These are phyloP conservation scores for Poeciliopsis turrubarensis DNA, from an alignment of 2,113 vertebrate species.

Conservation along the genomic window DNA sequence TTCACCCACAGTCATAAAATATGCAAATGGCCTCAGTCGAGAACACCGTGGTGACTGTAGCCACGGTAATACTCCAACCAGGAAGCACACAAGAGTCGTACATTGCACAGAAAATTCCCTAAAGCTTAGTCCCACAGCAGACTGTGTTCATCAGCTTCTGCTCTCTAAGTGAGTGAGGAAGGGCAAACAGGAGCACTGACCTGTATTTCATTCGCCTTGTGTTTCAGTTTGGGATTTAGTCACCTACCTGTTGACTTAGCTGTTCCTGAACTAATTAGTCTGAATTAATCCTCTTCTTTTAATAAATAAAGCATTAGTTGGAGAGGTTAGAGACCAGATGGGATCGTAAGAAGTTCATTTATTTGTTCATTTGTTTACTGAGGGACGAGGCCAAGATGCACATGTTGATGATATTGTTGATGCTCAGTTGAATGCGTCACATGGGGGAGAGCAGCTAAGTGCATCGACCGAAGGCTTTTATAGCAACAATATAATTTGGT, in stretches of 20 bases:
- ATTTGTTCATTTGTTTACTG: conserved; percentile 43
- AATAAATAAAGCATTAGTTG: conserved; percentile 19
- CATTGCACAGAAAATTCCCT: conserved; percentile 60
- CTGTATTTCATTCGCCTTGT: conserved; percentile 31
- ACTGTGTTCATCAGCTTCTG: conserved; percentile 30
- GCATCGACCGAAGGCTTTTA: conserved; percentile 60
- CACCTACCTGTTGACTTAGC: conserved; percentile 48
- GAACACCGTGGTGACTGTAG: conserved; percentile 64
- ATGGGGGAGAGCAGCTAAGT: conserved; percentile 34
- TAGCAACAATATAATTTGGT: conserved; percentile 68
- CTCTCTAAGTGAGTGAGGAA: conserved; percentile 15
- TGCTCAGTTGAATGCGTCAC: conserved; percentile 47
- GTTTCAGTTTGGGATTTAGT: not conserved
- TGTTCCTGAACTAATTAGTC: conserved; percentile 22
- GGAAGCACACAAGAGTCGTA: conserved; percentile 59
- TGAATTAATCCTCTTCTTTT: conserved; percentile 16
- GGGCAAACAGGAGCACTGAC: conserved; percentile 26
- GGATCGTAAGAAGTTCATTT: conserved; percentile 25
- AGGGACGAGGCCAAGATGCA: conserved; percentile 24
- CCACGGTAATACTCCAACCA: conserved; percentile 39
- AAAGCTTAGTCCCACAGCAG: conserved; percentile 31
- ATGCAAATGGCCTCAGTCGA: conserved; percentile 76
- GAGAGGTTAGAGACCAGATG: conserved; percentile 36
- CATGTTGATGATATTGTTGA: conserved; percentile 51
- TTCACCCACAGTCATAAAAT: conserved; percentile 71